phyloP scores from a whole-genome alignment of 2,888 invertebrate species.

The Strigamia crassipes region DNA sequence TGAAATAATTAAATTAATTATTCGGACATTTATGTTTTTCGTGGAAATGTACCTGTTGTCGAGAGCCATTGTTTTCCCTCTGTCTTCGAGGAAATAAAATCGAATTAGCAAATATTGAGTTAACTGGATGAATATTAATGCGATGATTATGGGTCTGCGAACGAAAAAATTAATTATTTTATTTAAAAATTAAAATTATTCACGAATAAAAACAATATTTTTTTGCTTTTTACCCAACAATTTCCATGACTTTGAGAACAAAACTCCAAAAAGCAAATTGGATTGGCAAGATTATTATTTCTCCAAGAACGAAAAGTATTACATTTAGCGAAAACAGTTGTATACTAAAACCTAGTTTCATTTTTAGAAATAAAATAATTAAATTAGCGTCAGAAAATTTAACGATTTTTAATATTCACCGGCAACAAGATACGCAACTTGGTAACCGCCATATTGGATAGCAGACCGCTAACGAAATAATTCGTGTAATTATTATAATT shows the following conservation, averaged over 20 bases:
- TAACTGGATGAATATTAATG: not conserved
- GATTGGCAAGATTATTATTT: not conserved
- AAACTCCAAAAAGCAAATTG: not conserved
- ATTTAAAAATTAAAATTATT: not conserved
- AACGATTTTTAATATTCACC: not conserved
- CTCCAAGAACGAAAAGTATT: not conserved
- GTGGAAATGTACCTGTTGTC: not conserved
- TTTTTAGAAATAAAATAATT: not conserved
- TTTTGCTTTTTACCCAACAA: not conserved
- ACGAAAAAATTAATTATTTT: not conserved
- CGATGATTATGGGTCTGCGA: not conserved
- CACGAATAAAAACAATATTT: not conserved
- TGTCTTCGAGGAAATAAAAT: slow-evolving; percentile 7
- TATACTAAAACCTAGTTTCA: not conserved
- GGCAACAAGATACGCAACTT: not conserved
- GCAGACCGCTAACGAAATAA: not conserved
- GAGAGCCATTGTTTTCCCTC: not conserved
- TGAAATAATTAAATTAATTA: not conserved
- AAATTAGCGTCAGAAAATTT: not conserved
- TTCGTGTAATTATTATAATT: not conserved
- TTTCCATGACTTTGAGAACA: not conserved
- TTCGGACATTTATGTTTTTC: not conserved
- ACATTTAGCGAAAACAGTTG: not conserved
- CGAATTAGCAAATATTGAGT: not conserved
- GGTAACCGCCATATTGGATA: not conserved